Percentiles rank a stretch among this genome's conserved stretches.
Conservation (phyloP, 2,888 invertebrate genomes). For the Perizoma affinitatum region DNA sequence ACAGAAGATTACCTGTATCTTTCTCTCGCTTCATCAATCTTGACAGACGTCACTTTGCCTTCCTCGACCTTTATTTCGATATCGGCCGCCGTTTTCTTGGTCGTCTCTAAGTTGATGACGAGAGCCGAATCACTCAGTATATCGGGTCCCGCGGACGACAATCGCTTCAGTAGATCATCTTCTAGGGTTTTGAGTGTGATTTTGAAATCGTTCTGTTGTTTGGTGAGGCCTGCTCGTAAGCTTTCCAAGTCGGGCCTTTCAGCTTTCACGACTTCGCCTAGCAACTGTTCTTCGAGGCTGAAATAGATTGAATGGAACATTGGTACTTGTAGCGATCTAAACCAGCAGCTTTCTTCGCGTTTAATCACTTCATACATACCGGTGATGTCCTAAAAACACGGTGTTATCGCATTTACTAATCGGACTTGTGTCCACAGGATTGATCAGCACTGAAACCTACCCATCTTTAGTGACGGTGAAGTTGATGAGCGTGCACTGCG, state of each 20-base stretch:
- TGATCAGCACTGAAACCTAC: constrained; percentile 39
- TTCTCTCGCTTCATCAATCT: constrained; percentile 96
- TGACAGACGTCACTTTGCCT: constrained; percentile 92
- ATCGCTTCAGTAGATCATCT: constrained; percentile 93
- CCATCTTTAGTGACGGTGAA: constrained; percentile 97
- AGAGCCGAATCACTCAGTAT: constrained; percentile 95
- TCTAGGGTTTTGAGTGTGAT: constrained; percentile 96
- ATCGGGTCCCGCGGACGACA: constrained; percentile 96
- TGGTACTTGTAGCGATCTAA: no score
- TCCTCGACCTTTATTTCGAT: constrained; percentile 94
- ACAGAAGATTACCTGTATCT: constrained; percentile 86
- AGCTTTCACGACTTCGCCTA: constrained; percentile 96
- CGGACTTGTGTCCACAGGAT: no score
- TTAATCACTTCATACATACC: no score
- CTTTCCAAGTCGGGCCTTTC: constrained; percentile 96
- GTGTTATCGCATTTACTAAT: no score
- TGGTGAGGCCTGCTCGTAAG: constrained; percentile 92
- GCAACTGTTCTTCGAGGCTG: constrained; percentile 93
- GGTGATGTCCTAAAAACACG: no score
- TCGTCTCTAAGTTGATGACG: constrained; percentile 96
- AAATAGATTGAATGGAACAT: constrained; percentile 10
- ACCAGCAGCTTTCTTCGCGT: no score
- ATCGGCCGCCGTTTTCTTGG: constrained; percentile 96
- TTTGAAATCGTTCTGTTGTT: constrained; percentile 97
- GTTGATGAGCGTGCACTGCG: constrained; percentile 97